Evolutionary conservation across 2,113 vertebrate species (phyloP).

Genomic region (Mustela lutreola): DNA sequence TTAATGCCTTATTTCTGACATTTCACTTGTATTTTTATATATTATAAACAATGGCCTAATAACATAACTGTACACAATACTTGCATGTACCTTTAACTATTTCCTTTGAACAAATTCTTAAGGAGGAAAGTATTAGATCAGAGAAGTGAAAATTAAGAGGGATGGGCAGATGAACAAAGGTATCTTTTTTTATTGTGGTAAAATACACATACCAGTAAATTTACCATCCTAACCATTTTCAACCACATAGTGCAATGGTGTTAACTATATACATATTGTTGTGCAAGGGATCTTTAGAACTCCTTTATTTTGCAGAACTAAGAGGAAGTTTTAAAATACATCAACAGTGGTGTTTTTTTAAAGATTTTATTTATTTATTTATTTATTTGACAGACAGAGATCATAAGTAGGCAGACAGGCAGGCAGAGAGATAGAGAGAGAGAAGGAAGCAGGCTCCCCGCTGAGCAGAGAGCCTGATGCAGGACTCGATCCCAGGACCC

Average conservation of each 20-base stretch:
- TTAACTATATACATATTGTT: neutral
- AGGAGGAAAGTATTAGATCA: neutral
- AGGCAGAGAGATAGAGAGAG: too few species aligned
- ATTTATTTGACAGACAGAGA: too few species aligned
- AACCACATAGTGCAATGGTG: neutral
- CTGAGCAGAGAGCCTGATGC: too few species aligned
- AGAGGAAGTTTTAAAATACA: neutral
- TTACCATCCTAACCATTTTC: neutral
- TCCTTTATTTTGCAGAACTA: neutral
- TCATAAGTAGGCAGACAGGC: too few species aligned
- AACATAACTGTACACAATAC: neutral
- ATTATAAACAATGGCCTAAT: neutral
- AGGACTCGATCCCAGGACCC: too few species aligned
- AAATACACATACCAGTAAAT: neutral
- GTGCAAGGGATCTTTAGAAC: neutral
- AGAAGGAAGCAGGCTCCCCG: too few species aligned
- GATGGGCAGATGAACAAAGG: neutral
- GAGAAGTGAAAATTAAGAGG: neutral
- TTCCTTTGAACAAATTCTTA: slow-evolving; percentile 5
- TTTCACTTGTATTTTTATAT: slow-evolving; percentile 25
- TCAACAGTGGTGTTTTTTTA: neutral
- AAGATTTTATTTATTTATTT: too few species aligned
- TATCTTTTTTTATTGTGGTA: neutral
- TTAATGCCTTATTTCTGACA: neutral
- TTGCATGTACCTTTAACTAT: neutral